phyloP scores from a whole-genome alignment of 2,113 vertebrate species.

The Pristiophorus japonicus region DNA sequence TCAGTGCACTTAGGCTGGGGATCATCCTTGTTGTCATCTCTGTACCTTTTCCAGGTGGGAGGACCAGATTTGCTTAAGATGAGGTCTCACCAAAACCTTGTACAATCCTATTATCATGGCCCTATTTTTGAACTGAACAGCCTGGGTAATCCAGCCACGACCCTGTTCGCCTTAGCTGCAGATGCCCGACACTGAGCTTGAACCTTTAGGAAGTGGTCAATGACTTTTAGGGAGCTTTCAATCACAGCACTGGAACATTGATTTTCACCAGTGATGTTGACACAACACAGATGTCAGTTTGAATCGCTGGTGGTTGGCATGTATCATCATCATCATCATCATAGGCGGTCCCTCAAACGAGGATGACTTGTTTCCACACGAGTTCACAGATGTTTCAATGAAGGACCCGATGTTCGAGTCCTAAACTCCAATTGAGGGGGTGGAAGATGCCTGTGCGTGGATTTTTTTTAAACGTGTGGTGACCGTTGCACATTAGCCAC shows the following conservation, averaged over 20 bases:
- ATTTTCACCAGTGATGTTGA: neutral
- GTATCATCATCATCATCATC: too few species aligned
- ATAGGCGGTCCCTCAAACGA: too few species aligned
- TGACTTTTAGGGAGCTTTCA: neutral
- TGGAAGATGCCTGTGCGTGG: too few species aligned
- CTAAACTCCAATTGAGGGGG: too few species aligned
- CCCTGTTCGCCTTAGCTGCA: neutral
- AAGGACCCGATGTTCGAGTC: too few species aligned
- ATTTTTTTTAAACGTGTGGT: too few species aligned
- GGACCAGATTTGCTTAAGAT: neutral
- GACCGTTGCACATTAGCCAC: too few species aligned
- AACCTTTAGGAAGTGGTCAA: neutral
- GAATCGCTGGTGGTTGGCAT: neutral
- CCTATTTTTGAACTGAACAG: neutral
- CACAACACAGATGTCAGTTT: neutral
- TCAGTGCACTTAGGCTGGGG: neutral
- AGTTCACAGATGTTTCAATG: too few species aligned
- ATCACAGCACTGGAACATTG: neutral
- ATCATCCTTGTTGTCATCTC: neutral
- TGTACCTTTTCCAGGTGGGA: neutral
- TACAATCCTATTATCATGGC: neutral
- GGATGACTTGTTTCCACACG: too few species aligned
- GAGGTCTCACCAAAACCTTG: neutral
- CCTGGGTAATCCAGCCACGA: neutral
- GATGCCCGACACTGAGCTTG: neutral